These are phyloP conservation scores for Venusia cambrica DNA, from an alignment of 2,888 invertebrate species.

Conservation along the genomic window DNA sequence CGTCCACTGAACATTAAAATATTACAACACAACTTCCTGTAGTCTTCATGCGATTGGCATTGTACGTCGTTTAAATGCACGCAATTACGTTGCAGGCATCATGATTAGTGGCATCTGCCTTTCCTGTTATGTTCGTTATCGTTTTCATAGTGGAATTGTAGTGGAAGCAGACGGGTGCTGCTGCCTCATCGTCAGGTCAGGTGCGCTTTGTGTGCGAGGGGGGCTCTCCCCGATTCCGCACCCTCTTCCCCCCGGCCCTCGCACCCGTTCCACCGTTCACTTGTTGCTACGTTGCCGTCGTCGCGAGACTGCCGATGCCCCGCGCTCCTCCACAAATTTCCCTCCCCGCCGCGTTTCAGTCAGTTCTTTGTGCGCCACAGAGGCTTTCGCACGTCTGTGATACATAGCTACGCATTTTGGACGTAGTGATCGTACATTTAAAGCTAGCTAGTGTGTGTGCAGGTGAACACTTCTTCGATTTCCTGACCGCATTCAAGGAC, in stretches of 20 bases:
- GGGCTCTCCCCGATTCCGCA: slow-evolving; percentile 46
- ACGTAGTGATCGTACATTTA: slow-evolving; percentile 51
- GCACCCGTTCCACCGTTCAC: slow-evolving; percentile 70
- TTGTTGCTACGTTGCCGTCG: slow-evolving; percentile 72
- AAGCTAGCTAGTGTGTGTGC: slow-evolving; percentile 57
- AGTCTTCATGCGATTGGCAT: slow-evolving; percentile 1
- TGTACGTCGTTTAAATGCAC: slow-evolving; percentile 17
- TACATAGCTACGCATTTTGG: slow-evolving; percentile 48
- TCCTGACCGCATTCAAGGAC: slow-evolving; percentile 60
- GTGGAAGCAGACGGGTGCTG: slow-evolving; percentile 46
- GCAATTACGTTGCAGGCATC: slow-evolving; percentile 13
- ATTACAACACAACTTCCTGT: slow-evolving; percentile 3
- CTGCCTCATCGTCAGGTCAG: slow-evolving; percentile 53
- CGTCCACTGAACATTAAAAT: neutral
- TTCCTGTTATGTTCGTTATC: slow-evolving; percentile 48
- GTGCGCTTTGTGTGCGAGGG: slow-evolving; percentile 58
- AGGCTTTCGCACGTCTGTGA: slow-evolving; percentile 62
- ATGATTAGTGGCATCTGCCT: slow-evolving; percentile 64
- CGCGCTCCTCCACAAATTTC: slow-evolving; percentile 54
- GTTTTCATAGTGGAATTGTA: slow-evolving; percentile 33
- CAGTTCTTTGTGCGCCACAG: slow-evolving; percentile 78
- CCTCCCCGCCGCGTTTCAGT: slow-evolving; percentile 75
- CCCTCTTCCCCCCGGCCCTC: slow-evolving; percentile 41
- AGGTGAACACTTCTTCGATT: slow-evolving; percentile 54
- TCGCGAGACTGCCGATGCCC: slow-evolving; percentile 65